Evolutionary conservation across 2,797 vertebrate species (phyloP), one percentile per base, ranked within the genome.

Genomic region (Lepilemur septentrionalis): DNA sequence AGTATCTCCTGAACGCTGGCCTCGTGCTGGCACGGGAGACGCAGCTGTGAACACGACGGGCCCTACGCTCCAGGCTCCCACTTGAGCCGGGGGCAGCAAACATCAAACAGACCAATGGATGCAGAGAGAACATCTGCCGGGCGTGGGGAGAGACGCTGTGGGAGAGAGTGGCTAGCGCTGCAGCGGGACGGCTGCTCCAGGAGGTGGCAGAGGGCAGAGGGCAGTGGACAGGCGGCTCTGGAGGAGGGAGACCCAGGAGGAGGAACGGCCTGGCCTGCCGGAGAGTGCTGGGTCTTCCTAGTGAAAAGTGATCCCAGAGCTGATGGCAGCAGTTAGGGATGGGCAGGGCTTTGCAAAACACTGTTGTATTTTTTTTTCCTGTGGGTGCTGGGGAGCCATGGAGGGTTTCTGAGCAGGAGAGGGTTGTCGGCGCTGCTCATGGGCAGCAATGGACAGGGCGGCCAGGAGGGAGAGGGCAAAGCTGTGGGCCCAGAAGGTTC

Each of bases 21-120:
- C 11, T 1, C 1, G 1, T 41, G 63, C 52, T 1, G 85, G 61
- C 61, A 12, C 1, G 0, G 32, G 38, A n/a, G 28, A 2, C 2
- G 4, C n/a, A 15, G n/a, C 46, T 4, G 41, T 72, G 55, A 79
- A 50, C 38, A 22, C 7, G 79, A 13, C 48, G 7, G 41, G 38
- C 9, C 70, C 63, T 46, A 35, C 52, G 4, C 55, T 81, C 20
- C n/a, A 35, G 70, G 32, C 38, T 43, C 46, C 28, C 69, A 0
- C 22, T 46, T 5, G 22, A 15, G 38, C 17, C 1, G 10, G 63
- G 14, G 43, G 79, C 65, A 48, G 43, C n/a, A 32, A 4, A 67
- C 46, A 2, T 13, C 22, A 22, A 30, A 20, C 38, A 15, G 48
- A 18, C 32, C n/a, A 17, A 3, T 46, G 18, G 7, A 11, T 1